A percentile compares a stretch with the other conserved stretches of the same genome.
Conservation (phyloP, 2,797 vertebrate genomes). For the Enteromius thamalakanensis region DNA sequence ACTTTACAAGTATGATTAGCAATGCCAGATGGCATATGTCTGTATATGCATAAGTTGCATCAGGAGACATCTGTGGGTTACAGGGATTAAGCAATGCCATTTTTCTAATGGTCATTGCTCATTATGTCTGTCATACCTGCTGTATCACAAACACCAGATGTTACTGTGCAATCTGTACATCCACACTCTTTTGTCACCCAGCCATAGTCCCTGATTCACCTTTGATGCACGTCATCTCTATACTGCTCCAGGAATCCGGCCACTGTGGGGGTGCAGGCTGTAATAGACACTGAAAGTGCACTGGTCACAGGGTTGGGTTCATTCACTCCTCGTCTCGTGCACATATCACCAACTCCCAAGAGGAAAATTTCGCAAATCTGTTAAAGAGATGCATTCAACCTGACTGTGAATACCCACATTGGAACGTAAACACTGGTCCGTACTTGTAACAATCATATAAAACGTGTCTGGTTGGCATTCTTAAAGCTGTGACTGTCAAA, state of each 20-base stretch:
- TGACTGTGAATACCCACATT: conserved; percentile 19
- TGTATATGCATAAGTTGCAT: neutral
- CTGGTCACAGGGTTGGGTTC: neutral
- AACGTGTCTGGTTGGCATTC: conserved; percentile 50
- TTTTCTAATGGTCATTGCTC: neutral
- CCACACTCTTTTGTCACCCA: conserved; percentile 20
- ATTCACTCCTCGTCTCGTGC: neutral
- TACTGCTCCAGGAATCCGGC: conserved; percentile 24
- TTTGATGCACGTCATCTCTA: neutral
- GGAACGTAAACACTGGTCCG: conserved; percentile 40
- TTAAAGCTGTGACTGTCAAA: conserved; percentile 41
- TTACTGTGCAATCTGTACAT: conserved; percentile 26
- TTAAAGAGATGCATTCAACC: conserved; percentile 27
- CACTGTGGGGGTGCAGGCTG: neutral
- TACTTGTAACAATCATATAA: conserved; percentile 55
- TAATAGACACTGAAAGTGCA: neutral
- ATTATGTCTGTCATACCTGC: conserved; percentile 13
- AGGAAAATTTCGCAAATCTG: conserved; percentile 10
- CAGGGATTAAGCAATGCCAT: conserved; percentile 13
- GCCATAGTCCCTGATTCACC: conserved; percentile 33
- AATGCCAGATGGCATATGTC: conserved; percentile 8
- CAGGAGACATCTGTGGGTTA: conserved; percentile 34
- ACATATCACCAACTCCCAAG: neutral
- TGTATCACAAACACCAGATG: conserved; percentile 31
- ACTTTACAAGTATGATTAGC: neutral